Base-by-base conservation (phyloP, 1,140 invertebrate species). In the Gryon sp. region DNA sequence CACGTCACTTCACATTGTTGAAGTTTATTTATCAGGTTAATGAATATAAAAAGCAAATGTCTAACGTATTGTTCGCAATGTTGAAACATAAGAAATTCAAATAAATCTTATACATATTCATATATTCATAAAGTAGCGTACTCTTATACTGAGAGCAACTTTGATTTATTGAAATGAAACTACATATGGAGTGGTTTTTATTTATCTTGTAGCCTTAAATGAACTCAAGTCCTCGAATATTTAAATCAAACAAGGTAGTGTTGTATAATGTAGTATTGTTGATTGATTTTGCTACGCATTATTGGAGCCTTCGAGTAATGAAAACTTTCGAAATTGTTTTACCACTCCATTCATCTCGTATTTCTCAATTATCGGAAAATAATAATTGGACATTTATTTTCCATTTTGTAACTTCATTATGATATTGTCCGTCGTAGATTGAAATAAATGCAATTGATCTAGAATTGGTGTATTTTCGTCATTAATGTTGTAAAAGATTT, bases 81-180 rank as follows among this genome's bases (percentile, higher is more conserved):
- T 43, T 34, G 28, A 46, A 48, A 52, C 30, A 46, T 63, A 76
- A 76, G 65, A 76, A 65, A 76, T 76, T 65, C 50, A 76, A 70
- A 76, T 76, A 76, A 70, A 76, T 40, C 30, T 41, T 24, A 76
- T 76, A 62, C 59, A 76, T 76, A 76, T 76, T 76, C 73, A 76
- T 76, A 19, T 40, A 59, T 68, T 62, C 53, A 65, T 62, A 53
- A 45, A 62, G 62, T 62, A 45, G 62, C 46, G 30, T 36, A 59
- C 59, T 65, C 40, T 60, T 46, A 24, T 12, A 24, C 57, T 8
- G 19, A 19, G 43, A 69, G 60, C 65, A 69, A 77, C 68, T 77
- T 65, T 65, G 74, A 76, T 70, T 70, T 70, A 77, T 77, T 72
- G 66, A 77, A 77, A 77, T 50, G 46, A 69, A 72, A 60, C 53